phyloP scores from a whole-genome alignment of 2,888 invertebrate genomes.

The Mesochorus sp. region DNA sequence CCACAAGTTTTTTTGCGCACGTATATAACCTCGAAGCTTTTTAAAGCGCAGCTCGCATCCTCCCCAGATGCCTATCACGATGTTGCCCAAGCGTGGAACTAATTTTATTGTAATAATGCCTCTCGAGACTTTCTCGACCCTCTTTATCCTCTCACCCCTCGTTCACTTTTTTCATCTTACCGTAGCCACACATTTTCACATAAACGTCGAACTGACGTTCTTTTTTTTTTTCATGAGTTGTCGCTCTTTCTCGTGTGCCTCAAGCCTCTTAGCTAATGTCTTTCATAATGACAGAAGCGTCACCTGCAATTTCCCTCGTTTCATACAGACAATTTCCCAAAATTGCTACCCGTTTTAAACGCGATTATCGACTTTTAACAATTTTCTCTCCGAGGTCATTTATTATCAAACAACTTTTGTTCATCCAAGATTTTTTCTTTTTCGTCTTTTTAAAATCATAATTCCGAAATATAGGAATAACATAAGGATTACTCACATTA shows the following conservation, averaged over 20 bases:
- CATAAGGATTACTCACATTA: conserved; percentile 84
- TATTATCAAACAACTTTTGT: not conserved
- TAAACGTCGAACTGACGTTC: conserved; percentile 60
- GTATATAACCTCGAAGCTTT: conserved; percentile 1
- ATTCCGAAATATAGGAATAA: not conserved
- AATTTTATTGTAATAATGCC: conserved; percentile 59
- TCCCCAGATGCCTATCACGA: not conserved
- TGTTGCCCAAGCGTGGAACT: conserved; percentile 21
- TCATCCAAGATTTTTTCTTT: not conserved
- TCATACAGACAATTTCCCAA: not conserved
- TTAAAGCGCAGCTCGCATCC: conserved; percentile 8
- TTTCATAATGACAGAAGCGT: not conserved
- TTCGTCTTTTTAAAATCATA: not conserved
- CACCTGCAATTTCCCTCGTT: not conserved
- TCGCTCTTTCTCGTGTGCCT: conserved; percentile 37
- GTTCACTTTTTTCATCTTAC: conserved; percentile 13
- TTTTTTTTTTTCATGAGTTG: conserved; percentile 61
- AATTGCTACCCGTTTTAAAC: not conserved
- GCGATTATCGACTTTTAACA: not conserved
- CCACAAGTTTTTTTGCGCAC: not conserved
- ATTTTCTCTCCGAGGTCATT: not conserved
- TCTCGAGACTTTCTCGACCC: conserved; percentile 12
- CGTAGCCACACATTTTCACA: conserved; percentile 32
- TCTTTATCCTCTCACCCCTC: not conserved
- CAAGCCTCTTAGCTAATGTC: not conserved